phyloP scores from a whole-genome alignment of 2,113 vertebrate genomes.

The Hystrix cristata region DNA sequence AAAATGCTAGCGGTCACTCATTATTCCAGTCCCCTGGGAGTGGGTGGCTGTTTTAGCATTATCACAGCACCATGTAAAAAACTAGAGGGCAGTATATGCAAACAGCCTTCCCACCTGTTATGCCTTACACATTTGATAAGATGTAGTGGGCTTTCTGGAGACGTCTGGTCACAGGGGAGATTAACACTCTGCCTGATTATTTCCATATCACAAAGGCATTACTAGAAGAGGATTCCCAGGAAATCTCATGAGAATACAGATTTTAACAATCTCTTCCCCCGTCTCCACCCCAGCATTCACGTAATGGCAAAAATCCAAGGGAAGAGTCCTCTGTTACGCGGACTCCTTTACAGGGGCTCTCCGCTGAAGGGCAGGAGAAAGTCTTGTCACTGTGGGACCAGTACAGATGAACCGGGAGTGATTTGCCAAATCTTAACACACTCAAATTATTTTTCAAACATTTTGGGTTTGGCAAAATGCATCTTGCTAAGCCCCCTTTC shows the following conservation, averaged over 20 bases:
- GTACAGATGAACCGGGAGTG: not conserved
- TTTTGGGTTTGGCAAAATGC: conserved; percentile 71
- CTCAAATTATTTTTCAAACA: conserved; percentile 74
- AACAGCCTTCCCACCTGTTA: not conserved
- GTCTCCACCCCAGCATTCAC: not conserved
- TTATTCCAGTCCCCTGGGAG: not conserved
- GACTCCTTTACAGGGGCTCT: not conserved
- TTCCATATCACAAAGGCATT: not conserved
- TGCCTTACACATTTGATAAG: not conserved
- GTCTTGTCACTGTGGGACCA: not conserved
- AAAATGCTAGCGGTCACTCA: not conserved
- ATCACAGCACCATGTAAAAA: not conserved
- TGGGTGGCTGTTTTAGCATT: not conserved
- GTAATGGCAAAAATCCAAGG: conserved; percentile 10
- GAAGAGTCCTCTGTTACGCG: not conserved
- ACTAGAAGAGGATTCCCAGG: not conserved
- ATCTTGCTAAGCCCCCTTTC: conserved; percentile 71
- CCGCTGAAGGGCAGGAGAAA: not conserved
- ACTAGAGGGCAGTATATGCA: not conserved
- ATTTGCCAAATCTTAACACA: conserved; percentile 59
- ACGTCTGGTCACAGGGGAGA: not conserved
- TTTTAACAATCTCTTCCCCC: not conserved
- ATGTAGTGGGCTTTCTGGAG: not conserved
- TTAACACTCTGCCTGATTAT: not conserved
- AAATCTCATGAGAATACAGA: not conserved